These are phyloP conservation scores for Eleutherodactylus coqui DNA, from an alignment of 2,797 vertebrate genomes.

Conservation along the genomic window DNA sequence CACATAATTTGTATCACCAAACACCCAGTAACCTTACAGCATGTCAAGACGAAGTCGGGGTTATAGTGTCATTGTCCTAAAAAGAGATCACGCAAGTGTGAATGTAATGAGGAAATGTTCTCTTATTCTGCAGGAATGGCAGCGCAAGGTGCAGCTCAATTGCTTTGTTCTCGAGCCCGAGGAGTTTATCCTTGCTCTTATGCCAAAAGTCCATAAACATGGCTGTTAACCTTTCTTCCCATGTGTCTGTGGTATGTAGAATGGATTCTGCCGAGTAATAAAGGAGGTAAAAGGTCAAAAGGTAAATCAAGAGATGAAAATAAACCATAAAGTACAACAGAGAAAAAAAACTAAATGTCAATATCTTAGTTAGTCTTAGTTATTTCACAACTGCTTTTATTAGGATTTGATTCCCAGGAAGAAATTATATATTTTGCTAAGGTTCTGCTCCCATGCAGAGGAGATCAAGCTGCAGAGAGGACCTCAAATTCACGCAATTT, in stretches of 20 bases:
- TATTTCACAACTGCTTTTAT: background rate
- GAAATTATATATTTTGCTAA: background rate
- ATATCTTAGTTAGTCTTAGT: no score
- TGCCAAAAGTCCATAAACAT: conserved; percentile 40
- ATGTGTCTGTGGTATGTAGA: conserved; percentile 27
- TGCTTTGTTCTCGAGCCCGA: conserved; percentile 7
- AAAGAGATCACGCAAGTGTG: background rate
- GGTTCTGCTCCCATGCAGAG: background rate
- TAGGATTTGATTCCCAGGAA: background rate
- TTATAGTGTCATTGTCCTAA: background rate
- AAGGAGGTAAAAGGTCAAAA: conserved; percentile 18
- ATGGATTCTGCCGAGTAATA: background rate
- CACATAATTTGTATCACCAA: background rate
- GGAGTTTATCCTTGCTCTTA: conserved; percentile 8
- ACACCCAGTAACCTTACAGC: background rate
- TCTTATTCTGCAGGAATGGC: background rate
- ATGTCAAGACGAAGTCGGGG: background rate
- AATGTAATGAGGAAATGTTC: conserved; percentile 39
- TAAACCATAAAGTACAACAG: background rate
- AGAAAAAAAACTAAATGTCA: background rate
- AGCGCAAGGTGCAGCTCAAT: conserved; percentile 49
- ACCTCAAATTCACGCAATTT: background rate
- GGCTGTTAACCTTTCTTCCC: conserved; percentile 26
- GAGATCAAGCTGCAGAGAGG: background rate
- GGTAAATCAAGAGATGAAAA: background rate